Percentiles rank a stretch among this genome's conserved stretches.
These are phyloP conservation scores for Elachura formosa DNA, from an alignment of 2,113 vertebrate genomes.

Conservation along the genomic window DNA sequence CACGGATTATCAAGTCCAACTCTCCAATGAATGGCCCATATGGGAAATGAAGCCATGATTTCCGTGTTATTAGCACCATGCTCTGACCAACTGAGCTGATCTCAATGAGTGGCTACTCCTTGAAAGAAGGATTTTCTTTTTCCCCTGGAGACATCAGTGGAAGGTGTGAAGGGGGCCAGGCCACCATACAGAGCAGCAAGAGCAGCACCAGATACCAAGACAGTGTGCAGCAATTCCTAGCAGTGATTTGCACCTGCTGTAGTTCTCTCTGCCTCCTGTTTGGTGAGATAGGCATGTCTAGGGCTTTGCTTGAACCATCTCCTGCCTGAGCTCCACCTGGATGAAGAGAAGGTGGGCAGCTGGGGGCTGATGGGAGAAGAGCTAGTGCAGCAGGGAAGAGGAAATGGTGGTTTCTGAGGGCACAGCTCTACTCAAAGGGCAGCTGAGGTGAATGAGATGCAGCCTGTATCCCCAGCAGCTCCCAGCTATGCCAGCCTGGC, in stretches of 20 bases:
- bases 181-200: neutral
- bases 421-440: neutral
- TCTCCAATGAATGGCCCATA: neutral
- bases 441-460: neutral
- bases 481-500: neutral
- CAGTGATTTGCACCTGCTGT: neutral
- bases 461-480: neutral
- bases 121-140: neutral
- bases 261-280: neutral
- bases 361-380: neutral
- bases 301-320: neutral
- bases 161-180: fast-evolving
- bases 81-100: neutral
- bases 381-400: neutral
- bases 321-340: neutral
- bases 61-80: neutral
- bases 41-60: neutral
- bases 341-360: neutral
- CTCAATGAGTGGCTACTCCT: neutral
- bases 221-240: neutral
- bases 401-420: neutral
- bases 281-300: neutral
- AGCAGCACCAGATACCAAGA: neutral
- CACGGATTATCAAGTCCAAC: neutral
- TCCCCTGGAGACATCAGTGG: neutral